phyloP scores from a whole-genome alignment of 2,888 invertebrate genomes.

The Masnerella sp. region DNA sequence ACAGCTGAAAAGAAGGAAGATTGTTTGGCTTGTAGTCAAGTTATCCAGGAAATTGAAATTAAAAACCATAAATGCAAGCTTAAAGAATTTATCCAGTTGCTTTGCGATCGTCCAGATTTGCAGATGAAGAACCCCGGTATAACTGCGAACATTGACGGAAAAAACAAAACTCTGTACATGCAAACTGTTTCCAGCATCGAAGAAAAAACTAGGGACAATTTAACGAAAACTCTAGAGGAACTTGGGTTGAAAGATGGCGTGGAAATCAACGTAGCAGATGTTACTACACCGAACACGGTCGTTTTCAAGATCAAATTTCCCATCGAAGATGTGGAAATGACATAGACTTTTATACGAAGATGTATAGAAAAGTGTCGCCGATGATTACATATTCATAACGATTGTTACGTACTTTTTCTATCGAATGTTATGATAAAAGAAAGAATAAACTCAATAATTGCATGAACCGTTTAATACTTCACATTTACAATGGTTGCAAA shows the following conservation, averaged over 20 bases:
- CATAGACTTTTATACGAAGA: too few relatives aligned
- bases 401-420: too few relatives aligned
- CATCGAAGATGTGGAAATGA: conserved; percentile 68
- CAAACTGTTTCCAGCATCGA: conserved; percentile 94
- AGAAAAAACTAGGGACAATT: conserved; percentile 91
- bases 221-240: conserved; percentile 91
- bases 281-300: conserved; percentile 90
- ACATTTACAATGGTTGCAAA: conserved; percentile 49
- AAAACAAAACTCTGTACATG: conserved; percentile 95
- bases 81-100: conserved; percentile 88
- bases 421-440: too few relatives aligned
- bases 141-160: conserved; percentile 88
- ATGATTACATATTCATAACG: too few relatives aligned
- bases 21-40: conserved; percentile 93
- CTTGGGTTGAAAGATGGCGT: conserved; percentile 90
- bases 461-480: conserved; percentile 46
- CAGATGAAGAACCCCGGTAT: conserved; percentile 96
- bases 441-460: conserved; percentile 8
- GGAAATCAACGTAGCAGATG: conserved; percentile 93
- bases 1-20: conserved; percentile 91
- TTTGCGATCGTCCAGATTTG: conserved; percentile 87
- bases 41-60: conserved; percentile 82
- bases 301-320: conserved; percentile 86
- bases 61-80: conserved; percentile 84
- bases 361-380: too few relatives aligned